phyloP scores from a whole-genome alignment of 2,888 invertebrate species.

The Entomobrya multifasciata region DNA sequence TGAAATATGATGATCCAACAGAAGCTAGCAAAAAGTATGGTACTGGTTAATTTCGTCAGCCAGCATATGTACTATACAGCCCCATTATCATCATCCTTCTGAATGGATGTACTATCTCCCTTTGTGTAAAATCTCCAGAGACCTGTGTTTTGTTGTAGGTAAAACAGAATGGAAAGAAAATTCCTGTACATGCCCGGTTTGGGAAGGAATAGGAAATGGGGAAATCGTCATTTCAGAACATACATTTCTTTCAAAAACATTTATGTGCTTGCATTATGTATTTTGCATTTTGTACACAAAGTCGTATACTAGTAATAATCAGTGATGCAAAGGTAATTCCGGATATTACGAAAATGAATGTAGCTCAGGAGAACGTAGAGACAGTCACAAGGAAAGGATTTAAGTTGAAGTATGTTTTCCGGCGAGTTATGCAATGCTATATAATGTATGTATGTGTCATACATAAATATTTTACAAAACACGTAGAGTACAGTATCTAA shows the following conservation, averaged over 20 bases:
- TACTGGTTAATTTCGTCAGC: slow-evolving; percentile 55
- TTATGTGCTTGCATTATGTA: too few relatives aligned
- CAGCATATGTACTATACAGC: too few relatives aligned
- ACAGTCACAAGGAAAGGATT: slow-evolving; percentile 10
- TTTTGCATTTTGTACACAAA: not conserved
- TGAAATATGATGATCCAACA: too few relatives aligned
- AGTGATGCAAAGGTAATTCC: slow-evolving; percentile 63
- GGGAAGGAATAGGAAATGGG: too few relatives aligned
- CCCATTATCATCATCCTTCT: slow-evolving; percentile 31
- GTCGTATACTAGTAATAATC: slow-evolving; percentile 20
- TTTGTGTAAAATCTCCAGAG: slow-evolving; percentile 19
- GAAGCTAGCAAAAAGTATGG: slow-evolving; percentile 25
- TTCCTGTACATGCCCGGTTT: not conserved
- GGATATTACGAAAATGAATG: slow-evolving; percentile 65
- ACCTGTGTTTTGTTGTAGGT: slow-evolving; percentile 20
- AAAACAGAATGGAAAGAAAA: slow-evolving; percentile 41
- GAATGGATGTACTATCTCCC: slow-evolving; percentile 8
- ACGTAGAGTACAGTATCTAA: too few relatives aligned
- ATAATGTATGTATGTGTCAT: not conserved
- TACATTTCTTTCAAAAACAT: too few relatives aligned
- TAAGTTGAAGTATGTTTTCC: slow-evolving; percentile 46
- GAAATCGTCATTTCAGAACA: too few relatives aligned
- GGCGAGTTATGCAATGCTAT: too few relatives aligned
- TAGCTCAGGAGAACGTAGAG: slow-evolving; percentile 6
- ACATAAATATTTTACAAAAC: too few relatives aligned